A percentile compares a stretch with the other conserved stretches of the same genome.
Conservation (phyloP, 1,140 invertebrate species). For the Steinernema khuongi region DNA sequence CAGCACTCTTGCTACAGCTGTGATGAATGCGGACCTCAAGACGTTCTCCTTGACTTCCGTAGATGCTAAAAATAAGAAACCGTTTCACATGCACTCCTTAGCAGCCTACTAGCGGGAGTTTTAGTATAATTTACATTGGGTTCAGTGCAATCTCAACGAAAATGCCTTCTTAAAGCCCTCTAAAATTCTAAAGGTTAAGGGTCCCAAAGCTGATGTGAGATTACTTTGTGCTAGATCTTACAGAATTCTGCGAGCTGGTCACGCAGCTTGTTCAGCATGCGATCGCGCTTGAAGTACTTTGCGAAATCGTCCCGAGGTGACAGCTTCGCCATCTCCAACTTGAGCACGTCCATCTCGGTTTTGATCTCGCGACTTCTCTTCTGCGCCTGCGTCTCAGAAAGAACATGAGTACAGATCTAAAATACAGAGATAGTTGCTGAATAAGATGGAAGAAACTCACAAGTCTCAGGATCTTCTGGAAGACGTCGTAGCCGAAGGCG, state of each 20-base stretch:
- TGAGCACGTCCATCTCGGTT: not conserved
- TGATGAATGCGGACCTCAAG: not conserved
- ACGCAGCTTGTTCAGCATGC: not conserved
- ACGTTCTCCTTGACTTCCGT: not conserved
- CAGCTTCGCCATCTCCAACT: not conserved
- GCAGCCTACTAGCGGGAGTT: too few species aligned
- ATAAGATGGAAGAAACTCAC: slow-evolving; percentile 3
- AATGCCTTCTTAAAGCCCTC: too few species aligned
- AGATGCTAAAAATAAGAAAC: not conserved
- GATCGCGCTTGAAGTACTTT: slow-evolving; percentile 1
- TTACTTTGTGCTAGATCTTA: too few species aligned
- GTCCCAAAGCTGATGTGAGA: too few species aligned
- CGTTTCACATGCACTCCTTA: too few species aligned
- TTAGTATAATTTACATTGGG: too few species aligned
- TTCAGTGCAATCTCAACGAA: too few species aligned
- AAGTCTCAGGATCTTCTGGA: not conserved
- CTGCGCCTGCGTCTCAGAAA: not conserved
- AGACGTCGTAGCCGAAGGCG: not conserved
- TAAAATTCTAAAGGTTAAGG: too few species aligned
- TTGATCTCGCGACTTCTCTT: not conserved
- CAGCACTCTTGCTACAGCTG: not conserved
- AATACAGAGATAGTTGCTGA: too few species aligned
- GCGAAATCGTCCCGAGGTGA: not conserved
- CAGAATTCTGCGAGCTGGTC: not conserved
- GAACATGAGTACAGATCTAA: not conserved